A percentile compares a stretch with the other conserved stretches of the same genome.
Conservation (phyloP, 2,797 vertebrate species). For the Thripadectes ignobilis region DNA sequence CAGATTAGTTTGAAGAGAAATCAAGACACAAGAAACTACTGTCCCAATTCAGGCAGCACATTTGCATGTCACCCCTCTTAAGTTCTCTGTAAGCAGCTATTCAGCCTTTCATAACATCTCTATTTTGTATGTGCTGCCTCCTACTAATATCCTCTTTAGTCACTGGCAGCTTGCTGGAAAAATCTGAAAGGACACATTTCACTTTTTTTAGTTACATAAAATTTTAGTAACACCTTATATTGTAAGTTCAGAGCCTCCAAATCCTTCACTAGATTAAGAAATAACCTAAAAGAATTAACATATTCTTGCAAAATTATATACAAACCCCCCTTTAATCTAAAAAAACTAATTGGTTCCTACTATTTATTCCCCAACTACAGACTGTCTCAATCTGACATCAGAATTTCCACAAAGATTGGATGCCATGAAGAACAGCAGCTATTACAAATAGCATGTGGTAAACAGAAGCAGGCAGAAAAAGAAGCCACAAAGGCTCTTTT, state of each 20-base stretch:
- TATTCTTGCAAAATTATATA: not conserved
- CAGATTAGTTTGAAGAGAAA: slow-evolving; percentile 17
- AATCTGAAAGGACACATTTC: not conserved
- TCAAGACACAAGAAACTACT: slow-evolving; percentile 6
- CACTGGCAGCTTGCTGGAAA: not conserved
- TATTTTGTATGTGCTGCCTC: slow-evolving; percentile 18
- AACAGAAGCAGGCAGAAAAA: not conserved
- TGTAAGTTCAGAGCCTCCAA: not conserved
- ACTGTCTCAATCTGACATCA: not conserved
- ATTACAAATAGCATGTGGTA: not conserved
- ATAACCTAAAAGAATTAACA: not conserved
- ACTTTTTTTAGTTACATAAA: not conserved
- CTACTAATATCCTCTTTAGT: slow-evolving; percentile 10
- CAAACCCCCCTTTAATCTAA: not conserved
- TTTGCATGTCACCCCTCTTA: not conserved
- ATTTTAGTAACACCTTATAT: not conserved
- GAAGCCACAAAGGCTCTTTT: not conserved
- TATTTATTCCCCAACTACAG: not conserved
- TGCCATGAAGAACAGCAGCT: not conserved
- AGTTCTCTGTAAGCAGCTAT: not conserved
- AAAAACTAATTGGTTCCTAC: not conserved
- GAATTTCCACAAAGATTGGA: not conserved
- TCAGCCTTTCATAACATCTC: not conserved
- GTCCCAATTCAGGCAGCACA: not conserved
- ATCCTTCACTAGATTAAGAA: not conserved